These are phyloP conservation scores for Pedionomus torquatus DNA, from an alignment of 2,113 vertebrate species.

Conservation along the genomic window DNA sequence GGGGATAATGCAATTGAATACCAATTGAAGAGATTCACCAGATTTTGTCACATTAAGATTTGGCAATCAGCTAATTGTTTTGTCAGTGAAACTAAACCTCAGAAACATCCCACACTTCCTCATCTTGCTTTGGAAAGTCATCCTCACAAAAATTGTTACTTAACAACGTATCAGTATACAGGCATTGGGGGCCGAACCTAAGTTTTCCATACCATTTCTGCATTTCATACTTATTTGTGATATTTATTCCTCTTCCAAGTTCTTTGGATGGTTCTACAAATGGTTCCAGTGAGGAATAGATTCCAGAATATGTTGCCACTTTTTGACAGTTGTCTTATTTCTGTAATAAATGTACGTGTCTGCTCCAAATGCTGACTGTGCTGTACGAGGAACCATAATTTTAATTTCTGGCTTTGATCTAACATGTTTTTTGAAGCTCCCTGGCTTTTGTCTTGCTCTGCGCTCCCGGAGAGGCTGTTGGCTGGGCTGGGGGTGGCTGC, in stretches of 20 bases:
- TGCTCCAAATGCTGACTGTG: not conserved
- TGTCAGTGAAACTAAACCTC: not conserved
- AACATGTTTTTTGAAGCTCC: not conserved
- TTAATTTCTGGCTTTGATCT: not conserved
- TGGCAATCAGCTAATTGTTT: not conserved
- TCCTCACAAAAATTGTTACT: not conserved
- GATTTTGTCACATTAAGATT: not conserved
- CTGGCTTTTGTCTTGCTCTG: not conserved
- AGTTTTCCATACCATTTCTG: not conserved
- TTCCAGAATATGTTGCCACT: not conserved
- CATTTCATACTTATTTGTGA: not conserved
- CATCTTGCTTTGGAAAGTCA: not conserved
- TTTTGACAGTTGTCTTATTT: not conserved
- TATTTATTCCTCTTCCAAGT: not conserved
- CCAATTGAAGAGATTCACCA: not conserved
- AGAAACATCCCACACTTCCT: not conserved
- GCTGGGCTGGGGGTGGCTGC: not conserved
- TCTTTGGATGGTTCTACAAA: not conserved
- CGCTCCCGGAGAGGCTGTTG: not conserved
- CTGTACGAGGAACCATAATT: not conserved
- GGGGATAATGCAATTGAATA: not conserved
- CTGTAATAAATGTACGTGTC: not conserved
- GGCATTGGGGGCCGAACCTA: fast-evolving
- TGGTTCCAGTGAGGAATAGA: not conserved
- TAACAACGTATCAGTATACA: not conserved